These are phyloP conservation scores for Ameiurus melas DNA, from an alignment of 2,113 vertebrate species.

Conservation along the genomic window DNA sequence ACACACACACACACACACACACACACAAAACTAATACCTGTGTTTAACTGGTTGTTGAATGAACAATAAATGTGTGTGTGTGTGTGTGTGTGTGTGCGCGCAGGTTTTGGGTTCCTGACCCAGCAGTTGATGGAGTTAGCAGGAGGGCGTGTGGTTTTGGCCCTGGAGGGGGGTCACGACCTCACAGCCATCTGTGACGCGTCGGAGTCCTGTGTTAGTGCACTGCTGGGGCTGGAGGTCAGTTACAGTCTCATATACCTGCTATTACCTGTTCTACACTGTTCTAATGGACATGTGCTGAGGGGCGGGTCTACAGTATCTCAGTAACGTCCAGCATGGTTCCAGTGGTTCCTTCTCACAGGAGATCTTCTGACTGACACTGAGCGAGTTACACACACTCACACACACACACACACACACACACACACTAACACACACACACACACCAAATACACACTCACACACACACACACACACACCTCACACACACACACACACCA, in stretches of 20 bases:
- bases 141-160: constrained; percentile 84
- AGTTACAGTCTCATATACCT: neutral
- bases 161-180: constrained; percentile 92
- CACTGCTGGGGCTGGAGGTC: constrained; percentile 88
- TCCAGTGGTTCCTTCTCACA: no score
- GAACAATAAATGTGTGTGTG: constrained; percentile 17
- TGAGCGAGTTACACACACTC: neutral
- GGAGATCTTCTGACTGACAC: no score
- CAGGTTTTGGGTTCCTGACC: constrained; percentile 93
- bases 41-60: neutral
- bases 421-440: neutral
- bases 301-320: neutral
- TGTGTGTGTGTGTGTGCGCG: constrained; percentile 32
- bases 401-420: neutral
- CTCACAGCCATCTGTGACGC: constrained; percentile 95
- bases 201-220: constrained; percentile 88
- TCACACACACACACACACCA: neutral
- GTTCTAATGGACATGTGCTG: neutral
- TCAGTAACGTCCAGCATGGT: neutral
- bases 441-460: neutral
- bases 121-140: constrained; percentile 90
- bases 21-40: neutral
- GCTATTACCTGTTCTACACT: neutral
- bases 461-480: neutral
- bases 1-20: constrained; percentile 1